Base-by-base conservation (phyloP, 2,888 invertebrate species). In the Dasysyrphus tricinctus region DNA sequence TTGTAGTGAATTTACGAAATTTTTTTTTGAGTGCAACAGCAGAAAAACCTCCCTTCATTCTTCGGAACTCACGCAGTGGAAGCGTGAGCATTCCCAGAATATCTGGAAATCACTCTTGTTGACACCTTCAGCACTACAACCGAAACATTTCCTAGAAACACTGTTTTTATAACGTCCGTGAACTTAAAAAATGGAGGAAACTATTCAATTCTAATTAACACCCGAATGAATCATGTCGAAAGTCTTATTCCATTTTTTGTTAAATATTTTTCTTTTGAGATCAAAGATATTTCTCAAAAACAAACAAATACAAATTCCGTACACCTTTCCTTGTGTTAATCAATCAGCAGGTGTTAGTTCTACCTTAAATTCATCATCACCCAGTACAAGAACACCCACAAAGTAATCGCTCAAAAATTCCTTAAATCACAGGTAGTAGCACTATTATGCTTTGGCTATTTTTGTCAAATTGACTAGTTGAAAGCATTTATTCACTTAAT, bases 401-500 rank as follows among this genome's bases (percentile, higher is more conserved):
- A 24, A 47, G 47, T 1, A 44, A 29, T n/a, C 5, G 16, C 16
- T 34, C n/a, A 57, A 16, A 57, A 11, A 57, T 34, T 34, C 34
- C 57, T 57, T 57, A 2, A 57, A 57, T 5, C 34, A 16, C 34
- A 32, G 57, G 12, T 34, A 9, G 12, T 34, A 9, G 14, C 12
- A 34, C 5, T 34, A 56, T 1, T n/a, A 11, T 34, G 8, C 2
- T 9, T 57, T 57, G 57, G 57, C 57, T 34, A 1, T 34, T 34
- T 57, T 34, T 57, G 57, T 57, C 57, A 57, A 57, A 57, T 57
- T 57, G 9, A 57, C 57, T 34, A 8, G 2, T 16, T 57, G 34
- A 57, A 57, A 57, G 16, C 57, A 6, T 57, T 34, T 16, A 57
- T 57, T 16, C 57, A 57, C 34, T 57, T 34, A 57, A 57, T 32